phyloP scores from a whole-genome alignment of 1,140 invertebrate species.

The Notospermus geniculatus region DNA sequence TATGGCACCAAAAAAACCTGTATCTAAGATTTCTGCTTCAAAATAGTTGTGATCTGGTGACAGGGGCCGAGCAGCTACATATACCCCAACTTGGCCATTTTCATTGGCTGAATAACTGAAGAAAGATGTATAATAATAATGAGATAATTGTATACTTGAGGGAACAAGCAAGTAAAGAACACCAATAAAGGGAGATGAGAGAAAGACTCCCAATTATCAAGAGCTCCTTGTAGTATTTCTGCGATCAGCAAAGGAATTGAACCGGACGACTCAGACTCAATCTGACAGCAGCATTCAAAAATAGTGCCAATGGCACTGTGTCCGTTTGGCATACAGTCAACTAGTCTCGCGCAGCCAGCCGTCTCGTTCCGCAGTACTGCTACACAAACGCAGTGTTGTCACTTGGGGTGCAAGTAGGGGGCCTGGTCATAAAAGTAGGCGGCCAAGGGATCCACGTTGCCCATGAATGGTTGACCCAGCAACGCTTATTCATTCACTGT shows the following conservation, averaged over 20 bases:
- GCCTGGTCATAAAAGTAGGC: too few species aligned
- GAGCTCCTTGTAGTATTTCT: background rate
- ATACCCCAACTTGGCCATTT: slow-evolving; percentile 50
- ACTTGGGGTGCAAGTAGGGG: too few species aligned
- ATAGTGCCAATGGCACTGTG: too few species aligned
- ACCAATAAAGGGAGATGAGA: background rate
- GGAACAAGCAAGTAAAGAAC: background rate
- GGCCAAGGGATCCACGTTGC: too few species aligned
- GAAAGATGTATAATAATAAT: slow-evolving; percentile 17
- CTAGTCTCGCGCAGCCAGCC: too few species aligned
- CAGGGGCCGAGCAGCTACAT: slow-evolving; percentile 50
- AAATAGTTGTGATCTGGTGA: slow-evolving; percentile 55
- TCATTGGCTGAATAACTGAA: slow-evolving; percentile 50
- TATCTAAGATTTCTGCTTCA: slow-evolving; percentile 57
- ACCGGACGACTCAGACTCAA: background rate
- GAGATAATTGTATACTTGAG: background rate
- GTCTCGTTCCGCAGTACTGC: too few species aligned
- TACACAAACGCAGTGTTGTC: too few species aligned
- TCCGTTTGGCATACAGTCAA: too few species aligned
- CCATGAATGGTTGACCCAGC: too few species aligned
- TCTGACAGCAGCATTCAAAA: too few species aligned
- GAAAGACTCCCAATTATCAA: background rate
- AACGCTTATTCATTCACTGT: too few species aligned
- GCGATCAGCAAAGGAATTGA: background rate
- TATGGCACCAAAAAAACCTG: slow-evolving; percentile 48